These are phyloP conservation scores for Corythaixoides concolor DNA, from an alignment of 2,113 vertebrate species.

Conservation along the genomic window DNA sequence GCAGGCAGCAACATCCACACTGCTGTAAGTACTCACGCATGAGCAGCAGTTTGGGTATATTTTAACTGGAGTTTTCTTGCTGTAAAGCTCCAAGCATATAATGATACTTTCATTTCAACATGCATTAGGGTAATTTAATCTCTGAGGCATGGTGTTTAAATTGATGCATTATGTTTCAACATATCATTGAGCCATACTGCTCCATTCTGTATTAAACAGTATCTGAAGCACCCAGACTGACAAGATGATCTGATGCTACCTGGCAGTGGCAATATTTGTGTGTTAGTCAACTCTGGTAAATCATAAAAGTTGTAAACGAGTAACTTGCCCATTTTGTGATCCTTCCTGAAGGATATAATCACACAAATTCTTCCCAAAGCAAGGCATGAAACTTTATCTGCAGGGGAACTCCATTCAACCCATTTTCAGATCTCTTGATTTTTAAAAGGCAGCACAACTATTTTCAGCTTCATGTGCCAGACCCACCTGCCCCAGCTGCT, in stretches of 20 bases:
- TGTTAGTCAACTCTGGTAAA: background rate
- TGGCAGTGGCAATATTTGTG: background rate
- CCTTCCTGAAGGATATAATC: background rate
- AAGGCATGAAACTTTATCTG: background rate
- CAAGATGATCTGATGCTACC: background rate
- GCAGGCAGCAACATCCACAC: background rate
- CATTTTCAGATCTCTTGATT: background rate
- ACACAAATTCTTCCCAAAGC: background rate
- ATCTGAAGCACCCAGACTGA: background rate
- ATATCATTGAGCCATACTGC: background rate
- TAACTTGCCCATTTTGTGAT: background rate
- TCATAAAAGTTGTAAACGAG: background rate
- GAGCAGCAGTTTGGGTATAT: background rate
- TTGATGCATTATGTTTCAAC: background rate
- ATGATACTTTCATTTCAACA: background rate
- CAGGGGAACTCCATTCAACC: background rate
- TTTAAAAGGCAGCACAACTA: background rate
- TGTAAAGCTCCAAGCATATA: background rate
- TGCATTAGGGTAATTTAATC: background rate
- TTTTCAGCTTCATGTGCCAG: background rate
- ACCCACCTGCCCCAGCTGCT: background rate
- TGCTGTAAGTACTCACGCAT: background rate
- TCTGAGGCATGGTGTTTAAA: background rate
- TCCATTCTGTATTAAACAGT: background rate
- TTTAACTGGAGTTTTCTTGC: background rate